Percentiles rank a stretch among this genome's conserved stretches.
Evolutionary conservation across 2,888 invertebrate genomes (phyloP).

Genomic region (Trilocha varians): DNA sequence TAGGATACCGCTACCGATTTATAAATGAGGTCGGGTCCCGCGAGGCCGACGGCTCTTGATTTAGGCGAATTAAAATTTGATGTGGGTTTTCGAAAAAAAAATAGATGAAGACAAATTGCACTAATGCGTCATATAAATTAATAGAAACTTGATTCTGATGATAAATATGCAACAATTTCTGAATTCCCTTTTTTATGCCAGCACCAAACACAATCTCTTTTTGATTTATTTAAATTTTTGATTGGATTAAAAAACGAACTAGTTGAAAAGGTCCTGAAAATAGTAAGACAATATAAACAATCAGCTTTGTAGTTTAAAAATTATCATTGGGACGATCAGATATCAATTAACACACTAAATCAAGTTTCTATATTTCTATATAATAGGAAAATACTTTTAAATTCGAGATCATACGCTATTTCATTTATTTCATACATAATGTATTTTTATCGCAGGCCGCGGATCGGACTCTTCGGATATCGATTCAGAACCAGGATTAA

Average conservation of each 20-base stretch:
- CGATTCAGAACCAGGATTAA: constrained; percentile 92
- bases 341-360: constrained; percentile 16
- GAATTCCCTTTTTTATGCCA: too few species aligned
- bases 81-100: constrained; percentile 59
- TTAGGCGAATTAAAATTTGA: constrained; percentile 65
- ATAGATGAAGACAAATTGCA: constrained; percentile 64
- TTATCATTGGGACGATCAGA: too few species aligned
- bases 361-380: constrained; percentile 13
- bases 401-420: too few species aligned
- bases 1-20: constrained; percentile 71
- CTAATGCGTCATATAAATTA: constrained; percentile 48
- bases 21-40: constrained; percentile 49
- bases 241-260: too few species aligned
- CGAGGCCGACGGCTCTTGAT: constrained; percentile 31
- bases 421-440: background rate
- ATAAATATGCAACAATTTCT: too few species aligned
- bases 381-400: background rate
- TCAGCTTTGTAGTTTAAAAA: too few species aligned
- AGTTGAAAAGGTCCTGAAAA: too few species aligned
- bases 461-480: constrained; percentile 79
- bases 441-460: constrained; percentile 53
- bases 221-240: too few species aligned
- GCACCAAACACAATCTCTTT: too few species aligned
- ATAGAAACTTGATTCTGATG: too few species aligned
- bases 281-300: too few species aligned